Base-by-base conservation (phyloP, 2,797 vertebrate species). In the Hyperoplus lanceolatus region DNA sequence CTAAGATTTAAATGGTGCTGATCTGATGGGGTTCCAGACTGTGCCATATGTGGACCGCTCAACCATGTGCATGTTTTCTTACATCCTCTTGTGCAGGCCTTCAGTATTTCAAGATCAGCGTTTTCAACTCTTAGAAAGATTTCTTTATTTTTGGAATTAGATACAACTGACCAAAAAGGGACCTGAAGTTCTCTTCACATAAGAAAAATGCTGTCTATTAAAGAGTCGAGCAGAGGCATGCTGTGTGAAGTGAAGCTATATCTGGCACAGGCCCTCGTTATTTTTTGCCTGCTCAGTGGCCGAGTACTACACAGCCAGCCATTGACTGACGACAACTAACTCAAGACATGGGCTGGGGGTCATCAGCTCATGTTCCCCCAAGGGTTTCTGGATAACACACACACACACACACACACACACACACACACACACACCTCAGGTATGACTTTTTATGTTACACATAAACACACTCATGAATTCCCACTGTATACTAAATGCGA, bases 261-360 rank as follows among this genome's bases (percentile, higher is more conserved):
- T 89, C 89, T 89, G 92, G 81, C 85, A 79, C 77, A 18, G 64
- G 67, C 75, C 82, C 87, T 90, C 85, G 83, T 93, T 92, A 91
- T 91, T 86, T 29, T 82, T 77, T 86, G 70, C 74, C 79, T 82
- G 83, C 81, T 81, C 90, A 88, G 65, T 79, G 89, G 81, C 85
- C 81, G 79, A 75, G 70, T 13, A 84, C 79, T 84, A 87, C 88
- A 86, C 86, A 85, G 78, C 69, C 85, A 83, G 84, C 80, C 77
- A 80, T 89, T 87, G 85, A 85, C 87, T 86, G 75, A 82, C 78
- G 88, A 90, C 89, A 87, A 57, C 86, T 83, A 88, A 85, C 80
- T 85, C 45, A 75, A 81, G 80, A 78, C 73, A 70, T 75, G 75
- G 75, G 80, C 63, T 29, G 0, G 64, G 54, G 54, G 38, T 87